Base-by-base conservation (phyloP, 2,888 invertebrate species). In the Drosophila rellima region DNA sequence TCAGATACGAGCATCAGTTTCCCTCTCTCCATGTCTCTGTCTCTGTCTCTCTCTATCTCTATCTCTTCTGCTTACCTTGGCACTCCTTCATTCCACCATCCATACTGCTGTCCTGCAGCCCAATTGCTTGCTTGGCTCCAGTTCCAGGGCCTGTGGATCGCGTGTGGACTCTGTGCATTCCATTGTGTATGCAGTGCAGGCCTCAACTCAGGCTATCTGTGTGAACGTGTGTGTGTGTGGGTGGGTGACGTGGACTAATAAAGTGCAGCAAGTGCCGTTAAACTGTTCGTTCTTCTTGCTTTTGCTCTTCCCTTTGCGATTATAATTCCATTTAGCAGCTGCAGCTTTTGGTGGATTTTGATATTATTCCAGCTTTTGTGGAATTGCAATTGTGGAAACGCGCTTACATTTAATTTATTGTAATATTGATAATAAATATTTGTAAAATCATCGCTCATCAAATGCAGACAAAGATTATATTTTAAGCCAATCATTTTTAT, bases 1-100 rank as follows among this genome's bases (percentile, higher is more conserved):
- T 84, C 84, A 74, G 84, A 84, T 88, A 82, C 86, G 60, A 67
- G 64, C 42, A 44, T 54, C 42, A 26, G 31, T 44, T 18, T 18
- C 48, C 35, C 26, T 2, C 7, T n/a, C 11, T 17, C 47, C n/a
- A n/a, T n/a, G n/a, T 35, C 2, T n/a, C 47, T 17, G 42, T 23
- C 7, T 13, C 7, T 15, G 8, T 17, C 47, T 23, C 33, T 2
- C n/a, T 0, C 20, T 7, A 11, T 3, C 13, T 1, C 11, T 5
- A 13, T 18, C 23, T 31, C 15, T 8, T 3, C 15, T 7, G 11
- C 11, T 5, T 7, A 20, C 11, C 3, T 51, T 13, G 17, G 8
- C 31, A 20, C 17, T 47, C 37, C 17, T 33, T 17, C 40, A 10
- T 29, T 60, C 29, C n/a, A 15, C 33, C 26, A 1, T 35, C 33